Evolutionary conservation across 2,113 vertebrate species (phyloP), one percentile per base, ranked within the genome.

Genomic region (Catharus minimus): DNA sequence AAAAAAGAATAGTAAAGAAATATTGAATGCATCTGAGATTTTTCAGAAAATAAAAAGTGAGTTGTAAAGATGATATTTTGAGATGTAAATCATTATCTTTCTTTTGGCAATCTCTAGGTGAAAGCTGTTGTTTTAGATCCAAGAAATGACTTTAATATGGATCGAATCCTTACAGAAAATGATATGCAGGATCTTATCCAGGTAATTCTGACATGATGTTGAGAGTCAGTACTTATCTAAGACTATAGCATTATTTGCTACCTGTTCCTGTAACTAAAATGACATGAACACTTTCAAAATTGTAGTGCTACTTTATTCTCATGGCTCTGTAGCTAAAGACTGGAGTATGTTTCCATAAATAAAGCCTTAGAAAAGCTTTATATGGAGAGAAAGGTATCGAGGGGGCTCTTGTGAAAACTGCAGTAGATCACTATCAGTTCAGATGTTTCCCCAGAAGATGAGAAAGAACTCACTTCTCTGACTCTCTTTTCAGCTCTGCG

Each of bases 81-180:
- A 76, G 26, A 64, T 52, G 13, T 33, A 89, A 83, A 87, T 67
- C 80, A 60, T 22, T 88, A 49, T 43, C 17, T 92, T 92, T 44
- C 36, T 94, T 90, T 92, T 94, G 68, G 28, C 79, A 65, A 72
- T 88, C 47, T 79, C 43, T 81, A 99, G 99, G 98, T 99, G 78
- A 99, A 99, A 97, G 98, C 98, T 90, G 97, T 98, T 57, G 96
- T 98, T 73, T 94, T 99, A 92, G 98, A 99, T 94, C 98, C 98
- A 50, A 97, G 92, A 78, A 98, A 99, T 95, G 96, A 95, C 21
- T 99, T 99, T 38, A 97, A 97, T 47, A 96, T 98, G 41, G 98
- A 98, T 41, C 95, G 91, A 65, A 96, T 80, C 5, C 97, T 99
- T 56, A 95, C 98, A 28, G 97, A 98, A 85, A 95, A 97, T 8